Conservation (phyloP, 1,140 invertebrate species). For the Aphelinus certus region DNA sequence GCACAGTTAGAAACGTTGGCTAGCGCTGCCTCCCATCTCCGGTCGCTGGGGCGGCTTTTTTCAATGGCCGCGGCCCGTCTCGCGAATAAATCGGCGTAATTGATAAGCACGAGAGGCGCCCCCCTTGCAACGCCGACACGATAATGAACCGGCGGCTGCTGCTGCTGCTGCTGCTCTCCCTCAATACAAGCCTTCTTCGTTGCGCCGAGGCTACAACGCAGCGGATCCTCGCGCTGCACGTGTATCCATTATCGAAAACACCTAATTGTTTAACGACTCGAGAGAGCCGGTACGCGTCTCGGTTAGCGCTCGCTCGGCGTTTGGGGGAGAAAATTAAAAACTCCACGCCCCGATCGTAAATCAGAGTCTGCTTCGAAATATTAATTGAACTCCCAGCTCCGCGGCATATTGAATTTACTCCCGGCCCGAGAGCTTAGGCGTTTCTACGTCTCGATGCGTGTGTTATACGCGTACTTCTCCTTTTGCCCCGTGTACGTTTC, state of each 20-base stretch:
- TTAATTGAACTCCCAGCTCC: slow-evolving; percentile 29
- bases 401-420: slow-evolving; percentile 37
- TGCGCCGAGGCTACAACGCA: too few relatives aligned
- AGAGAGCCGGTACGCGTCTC: background rate
- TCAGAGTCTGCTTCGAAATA: slow-evolving; percentile 35
- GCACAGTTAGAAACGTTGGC: too few relatives aligned
- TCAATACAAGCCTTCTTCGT: slow-evolving; percentile 1
- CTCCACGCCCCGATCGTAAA: slow-evolving; percentile 38
- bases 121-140: slow-evolving; percentile 30
- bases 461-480: background rate
- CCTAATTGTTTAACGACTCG: slow-evolving; percentile 39
- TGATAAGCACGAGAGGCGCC: slow-evolving; percentile 27
- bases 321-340: slow-evolving; percentile 37
- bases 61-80: background rate
- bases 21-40: too few relatives aligned
- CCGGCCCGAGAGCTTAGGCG: slow-evolving; percentile 3
- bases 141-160: slow-evolving; percentile 30
- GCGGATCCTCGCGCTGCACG: background rate
- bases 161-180: slow-evolving; percentile 14
- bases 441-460: background rate
- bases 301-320: background rate
- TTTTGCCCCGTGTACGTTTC: background rate
- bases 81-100: slow-evolving; percentile 37
- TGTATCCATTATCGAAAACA: slow-evolving; percentile 39
- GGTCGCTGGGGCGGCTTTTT: background rate